These are phyloP conservation scores for Drosophila nikananu DNA, from an alignment of 1,140 invertebrate genomes.

Conservation along the genomic window DNA sequence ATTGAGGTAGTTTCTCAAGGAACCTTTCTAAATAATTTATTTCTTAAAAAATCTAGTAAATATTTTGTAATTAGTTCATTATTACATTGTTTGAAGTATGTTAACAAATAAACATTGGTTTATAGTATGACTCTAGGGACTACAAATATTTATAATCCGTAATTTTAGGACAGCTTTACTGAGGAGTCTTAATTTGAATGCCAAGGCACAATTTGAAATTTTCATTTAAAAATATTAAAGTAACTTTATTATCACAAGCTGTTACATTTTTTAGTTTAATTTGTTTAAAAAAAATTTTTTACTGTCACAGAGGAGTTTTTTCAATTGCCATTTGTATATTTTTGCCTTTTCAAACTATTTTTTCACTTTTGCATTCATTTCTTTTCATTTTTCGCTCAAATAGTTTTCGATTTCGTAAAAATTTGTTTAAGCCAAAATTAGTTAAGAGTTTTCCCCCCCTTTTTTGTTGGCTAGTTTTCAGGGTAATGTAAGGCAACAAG, in stretches of 20 bases:
- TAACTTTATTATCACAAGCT: no score
- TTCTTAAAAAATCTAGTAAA: background rate
- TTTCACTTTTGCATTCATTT: background rate
- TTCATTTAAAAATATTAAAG: no score
- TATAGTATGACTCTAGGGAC: background rate
- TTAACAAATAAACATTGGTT: no score
- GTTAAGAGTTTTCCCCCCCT: background rate
- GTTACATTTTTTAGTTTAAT: no score
- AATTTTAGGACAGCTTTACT: background rate
- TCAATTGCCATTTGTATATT: background rate
- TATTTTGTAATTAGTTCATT: background rate
- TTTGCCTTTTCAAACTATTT: background rate
- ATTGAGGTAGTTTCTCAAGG: background rate
- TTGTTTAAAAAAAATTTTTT: no score
- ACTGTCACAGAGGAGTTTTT: background rate
- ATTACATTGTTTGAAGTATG: background rate
- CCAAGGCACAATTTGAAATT: no score
- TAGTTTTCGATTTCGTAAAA: background rate
- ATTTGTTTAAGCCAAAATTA: background rate
- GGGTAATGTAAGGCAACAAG: conserved; percentile 31
- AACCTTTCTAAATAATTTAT: background rate
- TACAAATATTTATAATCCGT: background rate
- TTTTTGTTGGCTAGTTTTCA: conserved; percentile 33
- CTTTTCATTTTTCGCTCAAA: background rate
- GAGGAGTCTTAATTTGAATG: background rate